phyloP scores from a whole-genome alignment of 2,888 invertebrate species.

The Trachelus troglodyta region DNA sequence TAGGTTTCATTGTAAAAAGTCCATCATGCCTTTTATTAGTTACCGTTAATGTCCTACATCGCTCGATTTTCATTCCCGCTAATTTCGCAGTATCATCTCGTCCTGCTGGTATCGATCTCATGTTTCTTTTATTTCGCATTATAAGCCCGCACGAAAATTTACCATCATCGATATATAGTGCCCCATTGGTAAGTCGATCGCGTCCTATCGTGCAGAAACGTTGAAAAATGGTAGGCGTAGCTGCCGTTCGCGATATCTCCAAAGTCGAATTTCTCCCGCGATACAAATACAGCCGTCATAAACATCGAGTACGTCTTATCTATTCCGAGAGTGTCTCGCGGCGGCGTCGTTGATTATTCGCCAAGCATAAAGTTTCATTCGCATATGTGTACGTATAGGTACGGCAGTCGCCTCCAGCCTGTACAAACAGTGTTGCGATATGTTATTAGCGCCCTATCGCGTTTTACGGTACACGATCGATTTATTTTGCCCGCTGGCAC shows the following conservation, averaged over 20 bases:
- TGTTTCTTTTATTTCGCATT: not conserved
- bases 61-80: slow-evolving; percentile 7
- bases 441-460: slow-evolving; percentile 47
- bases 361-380: slow-evolving; percentile 16
- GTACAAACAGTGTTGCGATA: slow-evolving; percentile 19
- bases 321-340: slow-evolving; percentile 15
- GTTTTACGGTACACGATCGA: slow-evolving; percentile 46
- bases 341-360: slow-evolving; percentile 17
- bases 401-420: slow-evolving; percentile 18
- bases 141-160: not conserved
- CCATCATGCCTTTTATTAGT: slow-evolving; percentile 36
- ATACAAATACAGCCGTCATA: slow-evolving; percentile 26
- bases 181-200: not conserved
- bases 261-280: slow-evolving; percentile 16
- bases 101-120: not conserved
- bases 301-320: slow-evolving; percentile 6
- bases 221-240: slow-evolving; percentile 1
- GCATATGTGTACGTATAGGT: not conserved
- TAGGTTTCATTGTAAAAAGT: not conserved
- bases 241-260: not conserved
- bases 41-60: slow-evolving; percentile 42
- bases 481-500: slow-evolving; percentile 48
- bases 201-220: not conserved
- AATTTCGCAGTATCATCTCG: slow-evolving; percentile 1
- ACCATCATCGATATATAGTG: not conserved